Conservation (phyloP, 1,140 invertebrate genomes). For the Lasaia peninsularis region DNA sequence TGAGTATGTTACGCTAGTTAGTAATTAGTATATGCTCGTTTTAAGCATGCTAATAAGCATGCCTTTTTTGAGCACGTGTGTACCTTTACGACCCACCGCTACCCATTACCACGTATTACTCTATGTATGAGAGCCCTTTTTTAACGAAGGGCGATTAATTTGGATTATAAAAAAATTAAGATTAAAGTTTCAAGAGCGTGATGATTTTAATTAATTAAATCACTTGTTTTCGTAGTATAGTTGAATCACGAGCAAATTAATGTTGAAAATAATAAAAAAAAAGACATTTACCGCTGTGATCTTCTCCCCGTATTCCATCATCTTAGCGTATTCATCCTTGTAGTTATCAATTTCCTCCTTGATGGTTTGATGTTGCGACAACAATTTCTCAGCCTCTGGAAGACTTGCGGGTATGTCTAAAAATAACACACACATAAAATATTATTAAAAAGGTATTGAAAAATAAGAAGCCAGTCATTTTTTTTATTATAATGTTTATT, state of each 20-base stretch:
- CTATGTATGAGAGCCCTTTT: too few species aligned
- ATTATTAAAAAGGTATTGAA: slow-evolving; percentile 7
- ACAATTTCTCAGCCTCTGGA: slow-evolving; percentile 96
- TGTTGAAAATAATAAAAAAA: slow-evolving; percentile 10
- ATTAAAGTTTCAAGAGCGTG: neutral
- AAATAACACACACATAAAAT: neutral
- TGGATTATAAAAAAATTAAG: neutral
- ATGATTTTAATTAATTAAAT: too few species aligned
- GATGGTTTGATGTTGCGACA: slow-evolving; percentile 98
- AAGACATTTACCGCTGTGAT: slow-evolving; percentile 86
- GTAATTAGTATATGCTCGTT: too few species aligned
- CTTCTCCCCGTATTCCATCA: slow-evolving; percentile 99
- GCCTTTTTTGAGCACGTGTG: too few species aligned
- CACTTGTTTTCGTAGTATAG: too few species aligned
- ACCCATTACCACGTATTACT: too few species aligned
- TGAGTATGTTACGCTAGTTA: too few species aligned
- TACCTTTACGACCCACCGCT: too few species aligned
- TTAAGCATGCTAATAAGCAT: too few species aligned
- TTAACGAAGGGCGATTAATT: too few species aligned
- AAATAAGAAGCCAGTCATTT: neutral
- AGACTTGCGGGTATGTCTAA: slow-evolving; percentile 93
- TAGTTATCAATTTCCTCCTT: slow-evolving; percentile 99
- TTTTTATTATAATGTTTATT: too few species aligned
- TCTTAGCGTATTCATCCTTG: slow-evolving; percentile 97
- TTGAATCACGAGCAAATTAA: too few species aligned